phyloP scores from a whole-genome alignment of 1,140 invertebrate genomes.

The Apolygus lucorum region DNA sequence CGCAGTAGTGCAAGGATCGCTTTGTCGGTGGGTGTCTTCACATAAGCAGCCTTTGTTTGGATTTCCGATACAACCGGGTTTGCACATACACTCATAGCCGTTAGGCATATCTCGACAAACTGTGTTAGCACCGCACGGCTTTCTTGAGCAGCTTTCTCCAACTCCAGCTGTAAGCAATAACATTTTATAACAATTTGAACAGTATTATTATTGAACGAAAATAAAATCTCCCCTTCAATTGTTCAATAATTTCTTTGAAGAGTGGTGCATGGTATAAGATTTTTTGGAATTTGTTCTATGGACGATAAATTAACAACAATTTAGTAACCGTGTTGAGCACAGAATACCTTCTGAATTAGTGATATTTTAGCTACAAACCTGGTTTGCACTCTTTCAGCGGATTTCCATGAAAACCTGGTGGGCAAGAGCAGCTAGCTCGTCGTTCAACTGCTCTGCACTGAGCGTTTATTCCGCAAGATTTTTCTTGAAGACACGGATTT shows the following conservation, averaged over 20 bases:
- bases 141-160: slow-evolving; percentile 57
- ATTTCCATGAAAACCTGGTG: slow-evolving; percentile 75
- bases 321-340: no score
- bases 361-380: neutral
- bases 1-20: slow-evolving; percentile 57
- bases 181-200: no score
- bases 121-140: slow-evolving; percentile 76
- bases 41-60: slow-evolving; percentile 68
- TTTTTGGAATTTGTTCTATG: no score
- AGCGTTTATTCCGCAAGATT: slow-evolving; percentile 72
- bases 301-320: no score
- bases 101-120: slow-evolving; percentile 62
- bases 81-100: slow-evolving; percentile 67
- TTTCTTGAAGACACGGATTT: slow-evolving; percentile 69
- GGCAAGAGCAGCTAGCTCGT: slow-evolving; percentile 70
- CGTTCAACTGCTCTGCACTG: slow-evolving; percentile 72
- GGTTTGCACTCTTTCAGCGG: slow-evolving; percentile 58
- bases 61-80: slow-evolving; percentile 69
- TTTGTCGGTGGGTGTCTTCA: slow-evolving; percentile 43
- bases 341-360: no score
- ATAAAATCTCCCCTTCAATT: no score
- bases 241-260: no score
- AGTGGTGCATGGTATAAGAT: no score
- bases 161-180: slow-evolving; percentile 42
- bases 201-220: no score